These are phyloP conservation scores for Drosophila miranda DNA, from an alignment of 1,140 invertebrate genomes.

Conservation along the genomic window DNA sequence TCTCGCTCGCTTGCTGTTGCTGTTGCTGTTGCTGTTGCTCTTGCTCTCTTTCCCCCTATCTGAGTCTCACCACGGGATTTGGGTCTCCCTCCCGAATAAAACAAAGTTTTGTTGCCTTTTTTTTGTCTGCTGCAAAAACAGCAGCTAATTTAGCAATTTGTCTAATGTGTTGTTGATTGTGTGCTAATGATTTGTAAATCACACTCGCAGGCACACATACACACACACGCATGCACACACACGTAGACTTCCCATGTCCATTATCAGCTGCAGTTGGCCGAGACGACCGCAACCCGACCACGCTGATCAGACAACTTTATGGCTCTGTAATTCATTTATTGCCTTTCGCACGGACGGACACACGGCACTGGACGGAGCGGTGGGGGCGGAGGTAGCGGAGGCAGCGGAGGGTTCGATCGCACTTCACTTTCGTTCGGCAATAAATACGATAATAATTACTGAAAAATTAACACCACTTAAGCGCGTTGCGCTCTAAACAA, in stretches of 20 bases:
- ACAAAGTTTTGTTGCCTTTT: constrained; percentile 2
- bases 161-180: constrained; percentile 74
- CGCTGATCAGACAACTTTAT: constrained; percentile 24
- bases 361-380: constrained; percentile 40
- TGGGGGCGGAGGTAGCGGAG: not conserved
- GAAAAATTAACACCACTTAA: constrained; percentile 80
- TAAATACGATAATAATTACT: constrained; percentile 80
- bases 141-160: constrained; percentile 76
- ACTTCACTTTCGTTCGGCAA: constrained; percentile 66
- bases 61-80: constrained; percentile 9
- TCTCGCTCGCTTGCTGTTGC: not conserved
- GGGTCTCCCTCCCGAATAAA: constrained; percentile 6
- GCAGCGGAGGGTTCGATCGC: not conserved
- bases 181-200: constrained; percentile 74
- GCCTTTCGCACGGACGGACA: constrained; percentile 13
- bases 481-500: constrained; percentile 60
- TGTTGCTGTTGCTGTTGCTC: not conserved
- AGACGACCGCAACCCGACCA: not conserved
- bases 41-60: not conserved
- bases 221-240: not conserved
- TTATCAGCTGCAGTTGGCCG: constrained; percentile 28
- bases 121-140: constrained; percentile 33
- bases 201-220: constrained; percentile 24
- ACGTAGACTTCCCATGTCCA: not conserved
- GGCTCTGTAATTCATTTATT: constrained; percentile 55